Evolutionary conservation across 2,888 invertebrate genomes (phyloP), one percentile per base, ranked within the genome.

Genomic region (Julus scanicus): DNA sequence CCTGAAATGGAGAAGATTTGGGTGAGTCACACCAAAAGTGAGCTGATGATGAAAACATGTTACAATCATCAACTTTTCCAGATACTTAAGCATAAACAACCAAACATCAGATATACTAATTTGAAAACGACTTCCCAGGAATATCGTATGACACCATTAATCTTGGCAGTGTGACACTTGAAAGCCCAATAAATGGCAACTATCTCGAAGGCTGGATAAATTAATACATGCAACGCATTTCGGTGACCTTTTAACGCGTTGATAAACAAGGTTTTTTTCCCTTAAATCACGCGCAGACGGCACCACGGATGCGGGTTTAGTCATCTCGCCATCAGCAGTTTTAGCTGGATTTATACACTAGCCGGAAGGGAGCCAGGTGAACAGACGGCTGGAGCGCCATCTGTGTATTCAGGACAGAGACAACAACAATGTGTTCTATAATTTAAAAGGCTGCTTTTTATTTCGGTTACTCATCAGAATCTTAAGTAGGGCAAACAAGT

Each of bases 61-160:
- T 63, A n/a, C 57, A 63, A n/a, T 63, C 57, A 63, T 63, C 57
- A n/a, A n/a, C 57, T 15, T 53, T 29, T 63, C 57, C n/a, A 5
- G 57, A 15, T 63, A n/a, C 57, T 63, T 63, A n/a, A n/a, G 57
- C n/a, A 63, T n/a, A 63, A 63, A 63, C 57, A n/a, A 2, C n/a
- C 57, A 63, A n/a, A 17, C 57, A 63, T 63, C 57, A 63, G 57
- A 63, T 63, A 63, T 63, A 63, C 57, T n/a, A 63, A 63, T 63
- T 63, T 63, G 57, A 5, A n/a, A n/a, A n/a, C 57, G 57, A n/a
- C 57, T 63, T 63, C 57, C 57, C 57, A 63, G 57, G 57, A 63
- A 63, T 63, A 63, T 63, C 57, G 57, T n/a, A 2, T 63, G 17
- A 63, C 57, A 63, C n/a, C 57, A 63, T 63, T 63, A 63, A 63